Evolutionary conservation across 2,888 invertebrate species (phyloP).

Genomic region (Entomobrya multifasciata): DNA sequence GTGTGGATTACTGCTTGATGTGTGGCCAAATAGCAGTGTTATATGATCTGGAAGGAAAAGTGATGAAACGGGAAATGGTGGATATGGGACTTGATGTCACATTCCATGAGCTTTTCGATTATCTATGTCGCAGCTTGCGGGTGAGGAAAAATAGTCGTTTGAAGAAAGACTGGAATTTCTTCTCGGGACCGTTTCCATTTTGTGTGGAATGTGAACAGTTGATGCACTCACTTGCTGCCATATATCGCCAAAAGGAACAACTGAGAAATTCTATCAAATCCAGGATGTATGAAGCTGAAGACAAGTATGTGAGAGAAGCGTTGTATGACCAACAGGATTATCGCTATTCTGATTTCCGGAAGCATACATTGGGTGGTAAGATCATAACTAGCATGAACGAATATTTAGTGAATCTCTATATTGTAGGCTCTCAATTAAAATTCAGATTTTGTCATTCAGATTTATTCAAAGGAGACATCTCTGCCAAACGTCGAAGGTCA

Average conservation of each 20-base stretch:
- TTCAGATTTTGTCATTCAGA: background rate
- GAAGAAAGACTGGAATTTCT: conserved; percentile 14
- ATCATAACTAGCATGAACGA: no score
- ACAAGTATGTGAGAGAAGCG: conserved; percentile 1
- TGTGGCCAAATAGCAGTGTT: conserved; percentile 13
- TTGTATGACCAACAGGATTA: background rate
- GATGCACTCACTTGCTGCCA: background rate
- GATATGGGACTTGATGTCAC: background rate
- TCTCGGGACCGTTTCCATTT: background rate
- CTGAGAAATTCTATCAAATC: background rate
- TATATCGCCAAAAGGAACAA: background rate
- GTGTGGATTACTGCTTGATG: background rate
- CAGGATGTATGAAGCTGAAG: background rate
- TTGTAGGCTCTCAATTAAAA: no score
- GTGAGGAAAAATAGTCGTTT: background rate
- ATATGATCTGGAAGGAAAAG: background rate
- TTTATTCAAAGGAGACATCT: background rate
- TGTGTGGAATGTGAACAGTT: background rate
- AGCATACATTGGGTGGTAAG: background rate
- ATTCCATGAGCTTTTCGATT: background rate
- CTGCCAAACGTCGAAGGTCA: background rate
- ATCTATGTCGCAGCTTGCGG: background rate
- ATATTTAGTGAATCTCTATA: no score
- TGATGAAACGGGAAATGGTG: background rate
- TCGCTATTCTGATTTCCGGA: conserved; percentile 16